Evolutionary conservation across 2,113 vertebrate genomes (phyloP).

Genomic region (Paedocypris sp.): DNA sequence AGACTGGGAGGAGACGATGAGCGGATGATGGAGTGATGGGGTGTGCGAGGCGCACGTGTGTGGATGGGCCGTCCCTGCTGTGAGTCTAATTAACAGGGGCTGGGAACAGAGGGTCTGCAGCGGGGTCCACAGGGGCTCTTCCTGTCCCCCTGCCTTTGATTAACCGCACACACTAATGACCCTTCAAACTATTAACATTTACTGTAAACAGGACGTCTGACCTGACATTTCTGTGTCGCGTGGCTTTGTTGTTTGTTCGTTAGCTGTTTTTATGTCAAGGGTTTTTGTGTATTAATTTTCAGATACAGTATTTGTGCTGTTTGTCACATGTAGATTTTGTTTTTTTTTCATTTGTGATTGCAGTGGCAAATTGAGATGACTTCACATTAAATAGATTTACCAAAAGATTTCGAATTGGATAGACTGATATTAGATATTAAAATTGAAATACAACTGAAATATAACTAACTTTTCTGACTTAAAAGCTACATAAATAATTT

Average conservation of each 20-base stretch:
- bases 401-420: too few relatives aligned
- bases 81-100: constrained; percentile 83
- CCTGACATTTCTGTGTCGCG: neutral
- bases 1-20: constrained; percentile 15
- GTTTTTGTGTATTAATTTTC: too few relatives aligned
- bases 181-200: constrained; percentile 12
- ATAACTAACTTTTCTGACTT: too few relatives aligned
- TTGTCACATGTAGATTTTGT: too few relatives aligned
- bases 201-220: neutral
- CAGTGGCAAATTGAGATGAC: too few relatives aligned
- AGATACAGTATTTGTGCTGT: too few relatives aligned
- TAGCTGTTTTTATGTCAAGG: neutral
- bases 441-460: too few relatives aligned
- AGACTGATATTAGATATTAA: too few relatives aligned
- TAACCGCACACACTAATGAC: constrained; percentile 53
- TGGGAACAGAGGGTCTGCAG: constrained; percentile 64
- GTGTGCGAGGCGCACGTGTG: constrained; percentile 38
- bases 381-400: too few relatives aligned
- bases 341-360: too few relatives aligned
- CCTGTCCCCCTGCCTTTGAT: constrained; percentile 61
- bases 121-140: constrained; percentile 59
- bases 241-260: neutral
- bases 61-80: constrained; percentile 57
- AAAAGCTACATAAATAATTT: too few relatives aligned
- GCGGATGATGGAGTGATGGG: constrained; percentile 36